These are phyloP conservation scores for Cuculus canorus DNA, from an alignment of 2,797 vertebrate genomes.

Conservation along the genomic window DNA sequence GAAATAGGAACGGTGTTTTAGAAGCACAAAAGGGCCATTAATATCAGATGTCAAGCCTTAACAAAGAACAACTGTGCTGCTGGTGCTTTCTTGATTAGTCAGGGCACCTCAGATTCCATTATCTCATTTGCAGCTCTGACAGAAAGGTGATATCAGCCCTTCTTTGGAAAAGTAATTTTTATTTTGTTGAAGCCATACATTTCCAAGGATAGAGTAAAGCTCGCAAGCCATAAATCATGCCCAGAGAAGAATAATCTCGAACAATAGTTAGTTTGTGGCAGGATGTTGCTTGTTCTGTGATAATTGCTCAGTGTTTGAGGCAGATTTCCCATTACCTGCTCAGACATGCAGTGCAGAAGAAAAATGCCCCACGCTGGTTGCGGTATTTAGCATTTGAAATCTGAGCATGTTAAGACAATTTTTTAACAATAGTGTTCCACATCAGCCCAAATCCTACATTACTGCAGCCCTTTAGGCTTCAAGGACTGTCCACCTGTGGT, in stretches of 20 bases:
- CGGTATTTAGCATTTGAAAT: neutral
- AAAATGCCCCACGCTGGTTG: neutral
- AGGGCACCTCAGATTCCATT: neutral
- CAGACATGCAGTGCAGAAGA: neutral
- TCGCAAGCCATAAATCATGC: constrained; percentile 40
- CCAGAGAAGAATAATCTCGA: neutral
- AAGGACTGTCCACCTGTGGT: neutral
- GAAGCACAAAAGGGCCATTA: neutral
- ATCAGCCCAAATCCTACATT: neutral
- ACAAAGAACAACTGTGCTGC: neutral
- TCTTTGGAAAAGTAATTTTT: constrained; percentile 53
- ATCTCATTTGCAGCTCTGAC: neutral
- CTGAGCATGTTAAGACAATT: neutral
- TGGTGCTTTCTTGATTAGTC: neutral
- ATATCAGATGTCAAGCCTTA: neutral
- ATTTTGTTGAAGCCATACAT: constrained; percentile 4
- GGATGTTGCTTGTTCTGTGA: constrained; percentile 6
- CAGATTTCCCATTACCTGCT: neutral
- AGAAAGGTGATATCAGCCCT: neutral
- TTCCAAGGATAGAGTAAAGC: neutral
- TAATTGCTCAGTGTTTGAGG: neutral
- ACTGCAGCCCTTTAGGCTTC: neutral
- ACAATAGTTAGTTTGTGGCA: neutral
- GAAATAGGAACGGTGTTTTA: neutral
- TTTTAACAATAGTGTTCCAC: neutral